phyloP scores from a whole-genome alignment of 2,797 vertebrate genomes.

The Halcyon leucocephala region DNA sequence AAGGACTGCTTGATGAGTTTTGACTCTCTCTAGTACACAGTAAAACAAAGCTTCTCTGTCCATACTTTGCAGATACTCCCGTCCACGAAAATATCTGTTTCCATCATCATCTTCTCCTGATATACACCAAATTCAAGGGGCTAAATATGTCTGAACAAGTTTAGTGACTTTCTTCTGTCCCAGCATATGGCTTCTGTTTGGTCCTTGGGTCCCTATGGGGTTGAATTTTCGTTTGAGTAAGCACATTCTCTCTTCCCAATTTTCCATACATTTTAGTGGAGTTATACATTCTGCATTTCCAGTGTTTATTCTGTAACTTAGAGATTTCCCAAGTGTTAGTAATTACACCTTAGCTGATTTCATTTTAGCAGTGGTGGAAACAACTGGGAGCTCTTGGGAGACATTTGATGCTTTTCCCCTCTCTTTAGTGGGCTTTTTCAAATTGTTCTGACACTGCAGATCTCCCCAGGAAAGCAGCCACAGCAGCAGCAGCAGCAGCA shows the following conservation, averaged over 20 bases:
- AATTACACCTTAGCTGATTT: neutral
- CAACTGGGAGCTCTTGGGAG: neutral
- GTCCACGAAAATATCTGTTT: neutral
- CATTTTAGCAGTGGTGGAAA: neutral
- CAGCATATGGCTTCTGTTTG: neutral
- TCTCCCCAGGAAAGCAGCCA: neutral
- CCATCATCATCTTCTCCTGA: neutral
- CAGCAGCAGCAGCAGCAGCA: neutral
- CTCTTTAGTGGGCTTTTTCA: neutral
- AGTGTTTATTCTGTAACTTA: neutral
- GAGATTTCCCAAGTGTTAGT: neutral
- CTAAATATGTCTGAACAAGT: neutral
- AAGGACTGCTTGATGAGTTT: neutral
- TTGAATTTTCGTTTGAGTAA: neutral
- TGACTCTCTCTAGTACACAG: neutral
- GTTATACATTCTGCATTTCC: neutral
- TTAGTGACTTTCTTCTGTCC: neutral
- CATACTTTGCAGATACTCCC: neutral
- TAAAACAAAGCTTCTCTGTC: neutral
- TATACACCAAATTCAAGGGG: neutral
- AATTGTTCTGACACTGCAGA: neutral
- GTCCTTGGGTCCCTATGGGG: neutral
- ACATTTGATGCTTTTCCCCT: neutral
- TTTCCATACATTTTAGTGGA: neutral
- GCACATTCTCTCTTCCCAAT: neutral